A percentile compares a stretch with the other conserved stretches of the same genome.
phyloP scores from a whole-genome alignment of 1,140 invertebrate genomes.

The Lethocerus indicus region DNA sequence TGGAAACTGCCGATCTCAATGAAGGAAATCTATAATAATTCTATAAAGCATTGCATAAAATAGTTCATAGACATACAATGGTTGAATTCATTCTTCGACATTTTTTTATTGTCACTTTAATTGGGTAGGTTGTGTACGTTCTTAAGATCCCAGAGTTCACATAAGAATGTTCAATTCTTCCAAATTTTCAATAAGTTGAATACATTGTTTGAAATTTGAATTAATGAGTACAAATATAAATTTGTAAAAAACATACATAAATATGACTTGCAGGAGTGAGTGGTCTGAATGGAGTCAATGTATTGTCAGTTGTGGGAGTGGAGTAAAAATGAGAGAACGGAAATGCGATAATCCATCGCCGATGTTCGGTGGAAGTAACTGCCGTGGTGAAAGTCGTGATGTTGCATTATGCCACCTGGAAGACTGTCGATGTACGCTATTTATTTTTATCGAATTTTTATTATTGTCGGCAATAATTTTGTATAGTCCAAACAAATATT shows the following conservation, averaged over 20 bases:
- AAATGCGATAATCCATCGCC: constrained; percentile 36
- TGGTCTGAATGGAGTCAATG: constrained; percentile 39
- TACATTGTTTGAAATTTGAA: background rate
- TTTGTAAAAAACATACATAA: background rate
- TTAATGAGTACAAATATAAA: background rate
- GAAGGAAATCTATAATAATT: too few species aligned
- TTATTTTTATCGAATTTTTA: background rate
- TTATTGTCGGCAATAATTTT: background rate
- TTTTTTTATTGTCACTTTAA: background rate
- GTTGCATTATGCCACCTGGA: constrained; percentile 38
- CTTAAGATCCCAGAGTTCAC: background rate
- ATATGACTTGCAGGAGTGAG: constrained; percentile 27
- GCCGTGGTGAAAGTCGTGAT: constrained; percentile 29
- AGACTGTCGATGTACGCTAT: constrained; percentile 9
- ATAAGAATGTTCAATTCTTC: background rate
- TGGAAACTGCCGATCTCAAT: too few species aligned
- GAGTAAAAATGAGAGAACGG: constrained; percentile 29
- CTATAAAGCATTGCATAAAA: too few species aligned
- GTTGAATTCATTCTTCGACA: background rate
- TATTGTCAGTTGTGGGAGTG: constrained; percentile 43
- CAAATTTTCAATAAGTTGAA: background rate
- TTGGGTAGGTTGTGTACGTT: too few species aligned
- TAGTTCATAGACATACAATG: too few species aligned
- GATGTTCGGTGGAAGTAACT: constrained; percentile 37
- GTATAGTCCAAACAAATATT: background rate